Percentiles rank a stretch among this genome's conserved stretches.
Evolutionary conservation across 2,888 invertebrate genomes (phyloP).

Genomic region (Caenorhabditis sp.): DNA sequence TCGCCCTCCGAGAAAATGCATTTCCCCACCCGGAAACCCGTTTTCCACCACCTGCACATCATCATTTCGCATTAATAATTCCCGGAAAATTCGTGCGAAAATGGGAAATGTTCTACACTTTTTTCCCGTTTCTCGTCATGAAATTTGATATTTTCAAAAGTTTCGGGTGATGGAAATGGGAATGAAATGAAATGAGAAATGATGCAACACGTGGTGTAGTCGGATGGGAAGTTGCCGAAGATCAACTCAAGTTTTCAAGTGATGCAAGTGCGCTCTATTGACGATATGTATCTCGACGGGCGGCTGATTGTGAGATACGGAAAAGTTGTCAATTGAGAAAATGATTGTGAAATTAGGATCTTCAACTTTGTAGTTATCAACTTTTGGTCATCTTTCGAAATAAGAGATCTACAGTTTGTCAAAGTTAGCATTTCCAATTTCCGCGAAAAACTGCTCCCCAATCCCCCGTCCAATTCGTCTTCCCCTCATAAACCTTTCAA

Average conservation of each 20-base stretch:
- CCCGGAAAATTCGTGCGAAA: slow-evolving; percentile 29
- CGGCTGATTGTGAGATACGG: too few species aligned
- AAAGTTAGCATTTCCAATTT: too few species aligned
- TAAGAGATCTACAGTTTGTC: too few species aligned
- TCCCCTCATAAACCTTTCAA: not conserved
- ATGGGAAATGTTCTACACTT: not conserved
- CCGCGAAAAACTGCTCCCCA: too few species aligned
- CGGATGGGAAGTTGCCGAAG: too few species aligned
- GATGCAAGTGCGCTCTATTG: too few species aligned
- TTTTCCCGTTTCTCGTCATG: not conserved
- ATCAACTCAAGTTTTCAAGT: too few species aligned
- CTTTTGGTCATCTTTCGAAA: too few species aligned
- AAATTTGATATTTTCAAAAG: slow-evolving; percentile 2
- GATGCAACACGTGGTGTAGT: not conserved
- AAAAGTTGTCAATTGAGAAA: too few species aligned
- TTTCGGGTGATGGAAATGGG: not conserved
- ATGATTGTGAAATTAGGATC: too few species aligned
- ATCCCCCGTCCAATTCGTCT: not conserved
- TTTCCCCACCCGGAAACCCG: slow-evolving; percentile 8
- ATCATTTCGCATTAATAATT: slow-evolving; percentile 33
- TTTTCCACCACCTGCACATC: slow-evolving; percentile 24
- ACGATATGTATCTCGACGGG: too few species aligned
- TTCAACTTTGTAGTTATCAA: too few species aligned
- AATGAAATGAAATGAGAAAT: not conserved
- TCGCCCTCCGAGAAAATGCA: slow-evolving; percentile 2